Evolutionary conservation across 2,113 vertebrate species (phyloP).

Genomic region (Cheirogaleus medius): DNA sequence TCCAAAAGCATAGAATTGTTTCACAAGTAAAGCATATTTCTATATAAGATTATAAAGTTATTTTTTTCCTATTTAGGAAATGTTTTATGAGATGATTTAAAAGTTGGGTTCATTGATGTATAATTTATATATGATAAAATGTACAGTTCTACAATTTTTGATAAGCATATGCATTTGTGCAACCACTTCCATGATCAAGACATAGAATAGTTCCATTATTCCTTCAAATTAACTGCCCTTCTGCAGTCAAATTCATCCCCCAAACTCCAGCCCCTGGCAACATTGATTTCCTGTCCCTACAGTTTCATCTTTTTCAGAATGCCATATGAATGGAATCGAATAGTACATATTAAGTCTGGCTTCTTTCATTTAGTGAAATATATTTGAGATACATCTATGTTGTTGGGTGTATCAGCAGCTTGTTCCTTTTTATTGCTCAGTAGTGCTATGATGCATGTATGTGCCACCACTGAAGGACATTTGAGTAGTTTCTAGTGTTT

Average conservation of each 20-base stretch:
- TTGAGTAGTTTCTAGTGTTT: not conserved
- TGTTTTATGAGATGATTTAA: not conserved
- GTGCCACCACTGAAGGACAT: not conserved
- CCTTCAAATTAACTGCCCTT: not conserved
- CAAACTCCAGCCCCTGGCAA: not conserved
- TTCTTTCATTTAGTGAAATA: constrained; percentile 15
- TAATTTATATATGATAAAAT: not conserved
- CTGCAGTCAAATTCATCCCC: not conserved
- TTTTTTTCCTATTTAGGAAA: not conserved
- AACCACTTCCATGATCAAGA: not conserved
- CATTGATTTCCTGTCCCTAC: not conserved
- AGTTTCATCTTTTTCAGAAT: not conserved
- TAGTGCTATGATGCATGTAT: not conserved
- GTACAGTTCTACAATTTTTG: not conserved
- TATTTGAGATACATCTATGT: not conserved
- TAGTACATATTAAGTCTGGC: not conserved
- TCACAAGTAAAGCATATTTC: not conserved
- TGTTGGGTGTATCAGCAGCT: not conserved
- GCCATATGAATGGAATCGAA: not conserved
- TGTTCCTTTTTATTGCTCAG: not conserved
- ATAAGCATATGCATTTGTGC: not conserved
- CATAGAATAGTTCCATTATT: not conserved
- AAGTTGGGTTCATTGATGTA: not conserved
- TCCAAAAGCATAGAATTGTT: not conserved
- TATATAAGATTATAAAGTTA: not conserved